Evolutionary conservation across 2,888 invertebrate species (phyloP).

Genomic region (Epistrophe grossulariae): DNA sequence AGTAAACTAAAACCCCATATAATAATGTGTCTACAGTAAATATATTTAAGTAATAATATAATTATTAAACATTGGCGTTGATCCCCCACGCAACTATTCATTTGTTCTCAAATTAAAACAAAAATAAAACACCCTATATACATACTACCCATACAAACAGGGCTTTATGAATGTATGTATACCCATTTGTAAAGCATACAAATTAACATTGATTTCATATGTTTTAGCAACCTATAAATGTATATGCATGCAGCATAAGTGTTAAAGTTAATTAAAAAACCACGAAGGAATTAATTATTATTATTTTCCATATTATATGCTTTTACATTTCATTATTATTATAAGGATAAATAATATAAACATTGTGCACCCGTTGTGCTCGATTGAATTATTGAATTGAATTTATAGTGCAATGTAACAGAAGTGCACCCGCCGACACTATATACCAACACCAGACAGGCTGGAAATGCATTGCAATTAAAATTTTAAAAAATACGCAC

Average conservation of each 20-base stretch:
- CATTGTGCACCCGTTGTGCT: conserved; percentile 52
- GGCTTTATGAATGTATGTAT: too few relatives aligned
- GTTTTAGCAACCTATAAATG: not conserved
- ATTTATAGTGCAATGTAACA: conserved; percentile 11
- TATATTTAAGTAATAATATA: too few relatives aligned
- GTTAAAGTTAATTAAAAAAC: conserved; percentile 67
- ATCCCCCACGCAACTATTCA: too few relatives aligned
- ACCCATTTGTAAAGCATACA: too few relatives aligned
- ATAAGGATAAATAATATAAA: conserved; percentile 44
- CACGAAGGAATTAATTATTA: conserved; percentile 54
- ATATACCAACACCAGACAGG: not conserved
- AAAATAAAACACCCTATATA: too few relatives aligned
- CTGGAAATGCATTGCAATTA: conserved; percentile 36
- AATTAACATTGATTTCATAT: conserved; percentile 33
- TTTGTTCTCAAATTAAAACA: too few relatives aligned
- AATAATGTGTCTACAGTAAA: too few relatives aligned
- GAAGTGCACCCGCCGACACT: not conserved
- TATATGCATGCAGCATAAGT: conserved; percentile 1
- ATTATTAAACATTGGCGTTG: too few relatives aligned
- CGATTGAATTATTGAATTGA: conserved; percentile 68
- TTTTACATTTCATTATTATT: conserved; percentile 51
- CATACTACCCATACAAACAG: too few relatives aligned
- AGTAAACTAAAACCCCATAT: too few relatives aligned
- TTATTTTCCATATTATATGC: conserved; percentile 49
- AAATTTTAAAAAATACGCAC: conserved; percentile 32